Percentiles rank a stretch among this genome's conserved stretches.
phyloP scores from a whole-genome alignment of 1,140 invertebrate species.

The Brachionus manjavacas region DNA sequence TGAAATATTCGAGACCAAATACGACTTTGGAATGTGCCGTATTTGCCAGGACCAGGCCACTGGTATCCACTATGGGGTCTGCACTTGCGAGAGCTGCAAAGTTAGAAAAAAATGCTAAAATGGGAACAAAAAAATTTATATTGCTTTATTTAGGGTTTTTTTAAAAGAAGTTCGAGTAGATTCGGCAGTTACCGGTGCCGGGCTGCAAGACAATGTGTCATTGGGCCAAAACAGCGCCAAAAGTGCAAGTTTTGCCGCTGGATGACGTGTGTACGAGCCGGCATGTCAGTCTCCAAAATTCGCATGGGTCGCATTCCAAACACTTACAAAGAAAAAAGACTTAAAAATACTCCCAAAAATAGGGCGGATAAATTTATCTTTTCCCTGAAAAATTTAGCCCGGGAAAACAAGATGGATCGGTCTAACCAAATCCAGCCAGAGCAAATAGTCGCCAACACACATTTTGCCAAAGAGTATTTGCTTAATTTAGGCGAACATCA shows the following conservation, averaged over 20 bases:
- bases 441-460: not conserved
- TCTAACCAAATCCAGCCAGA: not conserved
- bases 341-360: not conserved
- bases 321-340: constrained; percentile 47
- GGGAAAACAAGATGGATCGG: not conserved
- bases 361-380: not conserved
- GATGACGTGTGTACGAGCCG: constrained; percentile 50
- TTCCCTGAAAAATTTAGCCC: not conserved
- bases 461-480: not conserved
- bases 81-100: constrained; percentile 22
- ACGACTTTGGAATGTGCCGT: not conserved
- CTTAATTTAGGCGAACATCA: not conserved
- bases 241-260: constrained; percentile 55
- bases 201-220: constrained; percentile 50
- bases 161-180: constrained; percentile 38
- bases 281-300: constrained; percentile 52
- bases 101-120: not conserved
- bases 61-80: constrained; percentile 43
- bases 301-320: constrained; percentile 56
- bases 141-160: constrained; percentile 43
- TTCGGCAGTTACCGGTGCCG: constrained; percentile 52
- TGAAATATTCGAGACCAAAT: not conserved
- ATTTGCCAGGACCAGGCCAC: constrained; percentile 4
- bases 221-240: constrained; percentile 52
- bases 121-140: not conserved